Conservation (phyloP, 2,888 invertebrate species). For the Agonopterix heracliana region DNA sequence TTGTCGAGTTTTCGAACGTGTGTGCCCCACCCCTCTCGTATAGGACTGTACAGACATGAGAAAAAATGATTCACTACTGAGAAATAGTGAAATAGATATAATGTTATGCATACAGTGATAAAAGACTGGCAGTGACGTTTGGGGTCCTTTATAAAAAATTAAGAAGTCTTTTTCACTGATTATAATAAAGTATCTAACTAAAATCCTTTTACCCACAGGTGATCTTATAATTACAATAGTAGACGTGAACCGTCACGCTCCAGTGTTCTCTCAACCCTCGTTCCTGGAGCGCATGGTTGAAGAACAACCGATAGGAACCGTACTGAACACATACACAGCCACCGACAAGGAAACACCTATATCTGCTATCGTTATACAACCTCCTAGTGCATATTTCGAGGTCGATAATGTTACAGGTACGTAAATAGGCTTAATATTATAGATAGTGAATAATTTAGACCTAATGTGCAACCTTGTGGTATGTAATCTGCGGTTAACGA, state of each 20-base stretch:
- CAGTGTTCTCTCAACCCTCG: conserved; percentile 64
- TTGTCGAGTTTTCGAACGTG: too few relatives aligned
- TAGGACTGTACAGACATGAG: too few relatives aligned
- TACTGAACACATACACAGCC: conserved; percentile 85
- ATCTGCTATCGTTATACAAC: conserved; percentile 82
- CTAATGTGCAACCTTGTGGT: neutral
- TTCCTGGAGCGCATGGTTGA: conserved; percentile 78
- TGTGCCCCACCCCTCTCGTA: too few relatives aligned
- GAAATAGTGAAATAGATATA: too few relatives aligned
- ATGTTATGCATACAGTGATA: too few relatives aligned
- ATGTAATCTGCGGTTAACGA: too few relatives aligned
- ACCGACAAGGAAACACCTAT: conserved; percentile 90
- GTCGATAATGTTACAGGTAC: conserved; percentile 88
- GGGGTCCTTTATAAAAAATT: too few relatives aligned
- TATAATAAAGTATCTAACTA: neutral
- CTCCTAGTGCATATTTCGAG: conserved; percentile 84
- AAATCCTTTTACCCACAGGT: conserved; percentile 43
- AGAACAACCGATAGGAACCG: conserved; percentile 87
- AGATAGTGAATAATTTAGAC: neutral
- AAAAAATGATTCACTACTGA: too few relatives aligned
- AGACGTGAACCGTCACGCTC: conserved; percentile 82
- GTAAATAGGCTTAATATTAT: conserved; percentile 2
- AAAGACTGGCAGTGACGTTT: too few relatives aligned
- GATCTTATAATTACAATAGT: conserved; percentile 80
- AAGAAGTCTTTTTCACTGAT: neutral